A percentile compares a stretch with the other conserved stretches of the same genome.
Evolutionary conservation across 2,113 vertebrate species (phyloP).

Genomic region (Scatophagus argus): DNA sequence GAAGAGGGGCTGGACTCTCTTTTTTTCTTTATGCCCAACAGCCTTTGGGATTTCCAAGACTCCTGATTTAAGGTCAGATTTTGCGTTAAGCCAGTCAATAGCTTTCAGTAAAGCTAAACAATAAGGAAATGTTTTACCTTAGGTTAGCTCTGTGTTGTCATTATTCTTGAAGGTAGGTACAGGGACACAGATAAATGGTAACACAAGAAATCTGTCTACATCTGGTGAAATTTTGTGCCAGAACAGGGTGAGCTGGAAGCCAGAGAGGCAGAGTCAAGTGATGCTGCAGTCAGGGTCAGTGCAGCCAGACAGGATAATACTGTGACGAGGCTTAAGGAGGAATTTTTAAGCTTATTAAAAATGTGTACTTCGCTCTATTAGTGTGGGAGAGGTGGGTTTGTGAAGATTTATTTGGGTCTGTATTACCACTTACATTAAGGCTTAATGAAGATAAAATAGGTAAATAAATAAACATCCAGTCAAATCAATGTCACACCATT

Average conservation of each 20-base stretch:
- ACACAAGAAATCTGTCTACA: conserved; percentile 8
- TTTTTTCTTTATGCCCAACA: background rate
- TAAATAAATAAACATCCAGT: conserved; percentile 24
- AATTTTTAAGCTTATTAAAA: conserved; percentile 28
- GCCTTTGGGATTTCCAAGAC: conserved; percentile 4
- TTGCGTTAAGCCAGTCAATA: background rate
- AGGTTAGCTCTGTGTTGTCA: conserved; percentile 38
- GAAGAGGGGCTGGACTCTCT: no score
- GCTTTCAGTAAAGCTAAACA: conserved; percentile 2
- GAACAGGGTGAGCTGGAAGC: conserved; percentile 45
- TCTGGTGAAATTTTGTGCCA: conserved; percentile 51
- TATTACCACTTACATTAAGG: background rate
- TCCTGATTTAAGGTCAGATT: conserved; percentile 46
- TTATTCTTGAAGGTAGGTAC: conserved; percentile 39
- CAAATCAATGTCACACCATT: conserved; percentile 22
- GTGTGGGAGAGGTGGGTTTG: background rate
- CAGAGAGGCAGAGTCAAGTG: conserved; percentile 26
- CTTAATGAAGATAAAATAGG: conserved; percentile 16
- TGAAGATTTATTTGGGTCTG: background rate
- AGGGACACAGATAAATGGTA: conserved; percentile 37
- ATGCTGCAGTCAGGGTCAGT: conserved; percentile 35
- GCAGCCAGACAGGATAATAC: conserved; percentile 38
- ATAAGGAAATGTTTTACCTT: conserved; percentile 30
- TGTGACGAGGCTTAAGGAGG: conserved; percentile 33
- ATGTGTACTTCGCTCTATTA: background rate